Evolutionary conservation across 2,888 invertebrate genomes (phyloP), one percentile per base, ranked within the genome.

Genomic region (Aleiodes leptofemur): DNA sequence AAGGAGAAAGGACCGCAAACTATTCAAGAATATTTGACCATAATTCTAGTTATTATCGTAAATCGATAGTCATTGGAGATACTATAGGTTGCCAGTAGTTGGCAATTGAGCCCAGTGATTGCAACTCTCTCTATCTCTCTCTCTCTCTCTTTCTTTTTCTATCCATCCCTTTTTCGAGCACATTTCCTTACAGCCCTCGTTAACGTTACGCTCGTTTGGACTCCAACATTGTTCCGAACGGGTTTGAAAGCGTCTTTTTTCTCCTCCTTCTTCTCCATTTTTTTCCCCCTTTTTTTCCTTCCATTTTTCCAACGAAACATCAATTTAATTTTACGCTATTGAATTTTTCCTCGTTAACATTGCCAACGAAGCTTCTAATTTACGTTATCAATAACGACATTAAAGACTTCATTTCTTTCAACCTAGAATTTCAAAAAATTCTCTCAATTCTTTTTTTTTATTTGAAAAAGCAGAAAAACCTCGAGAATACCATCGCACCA

Each of bases 101-200:
- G 61, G 61, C 61, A 38, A 61, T 61, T n/a, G 61, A 61, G 61
- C 61, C 61, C 61, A 61, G 38, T 61, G 38, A 34, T 61, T 61
- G 61, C 61, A 61, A 34, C 38, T 31, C 38, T 38, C 38, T 61
- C 34, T 13, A 38, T 43, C 43, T 43, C 43, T 43, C 9, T 43
- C 38, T 61, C n/a, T 13, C 61, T 9, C 43, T 43, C 43, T 43
- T 7, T 7, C 43, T 43, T 8, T 43, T 8, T 23, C 23, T 2
- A 23, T 23, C 23, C 23, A 23, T 23, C 23, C 23, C 23, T 23
- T 23, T 43, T 16, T 34, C 61, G n/a, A 14, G 34, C 38, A 61
- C 38, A 61, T 61, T 38, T 61, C 31, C 61, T 61, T 50, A 50
- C 43, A 23, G 9, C 11, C 23, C 66, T 66, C 66, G 50, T 66